Evolutionary conservation across 2,888 invertebrate genomes (phyloP), one percentile per base, ranked within the genome.

Genomic region (Frankliniella intonsa): DNA sequence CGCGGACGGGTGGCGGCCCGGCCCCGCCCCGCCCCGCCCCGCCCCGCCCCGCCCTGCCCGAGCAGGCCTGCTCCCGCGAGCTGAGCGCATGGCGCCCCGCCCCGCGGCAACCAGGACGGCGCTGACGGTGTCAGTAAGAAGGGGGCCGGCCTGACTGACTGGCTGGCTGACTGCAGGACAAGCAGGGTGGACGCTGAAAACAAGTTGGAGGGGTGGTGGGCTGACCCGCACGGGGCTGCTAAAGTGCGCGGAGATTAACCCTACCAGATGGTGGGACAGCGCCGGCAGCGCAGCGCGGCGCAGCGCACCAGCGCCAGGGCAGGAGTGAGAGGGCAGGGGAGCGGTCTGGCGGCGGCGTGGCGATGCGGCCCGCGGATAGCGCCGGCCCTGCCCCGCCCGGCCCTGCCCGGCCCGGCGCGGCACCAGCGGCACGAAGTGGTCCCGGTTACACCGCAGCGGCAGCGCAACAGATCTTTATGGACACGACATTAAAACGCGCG

Each of bases 401-500:
- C 69, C 17, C 65, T 19, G n/a, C 65, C n/a, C n/a, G n/a, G 22
- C 69, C 22, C 9, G 19, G 2, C 69, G n/a, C 0, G 3, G 22
- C 38, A 55, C 55, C 55, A 38, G 38, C 55, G 55, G 69, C 69
- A 69, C 69, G 69, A 22, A 19, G 69, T 69, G 69, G 69, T 69
- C 69, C 69, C 69, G 69, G 69, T 69, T 55, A 55, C 55, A 55
- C 69, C 22, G 69, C n/a, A 11, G 22, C n/a, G 2, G 69, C 69
- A 19, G 69, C 69, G 69, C 22, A 19, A 22, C 69, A 19, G 22
- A 69, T 69, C 69, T 69, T 69, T 69, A 69, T 69, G 69, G 69
- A 69, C 69, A 69, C 69, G 22, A 69, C 69, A 69, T 69, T 69
- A 22, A 19, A n/a, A 69, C 69, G 69, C 69, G 69, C 69, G 69